Base-by-base conservation (phyloP, 2,113 vertebrate genomes). In the Piprites chloris region DNA sequence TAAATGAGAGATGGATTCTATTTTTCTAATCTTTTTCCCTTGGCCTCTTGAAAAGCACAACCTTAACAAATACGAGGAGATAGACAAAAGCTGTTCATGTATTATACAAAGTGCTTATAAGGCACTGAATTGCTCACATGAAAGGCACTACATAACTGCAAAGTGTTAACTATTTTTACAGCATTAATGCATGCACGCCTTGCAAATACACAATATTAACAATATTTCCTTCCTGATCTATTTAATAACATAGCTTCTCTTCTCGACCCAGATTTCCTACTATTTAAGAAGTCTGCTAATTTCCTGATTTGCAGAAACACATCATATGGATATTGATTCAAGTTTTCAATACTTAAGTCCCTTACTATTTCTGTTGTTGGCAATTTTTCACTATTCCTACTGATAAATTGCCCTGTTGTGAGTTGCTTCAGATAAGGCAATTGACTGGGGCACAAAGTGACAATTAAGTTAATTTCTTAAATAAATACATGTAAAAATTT, bases 131-230 rank as follows among this genome's bases (percentile, higher is more conserved):
- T 79, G 37, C 61, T 82, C 32, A 95, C 53, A 94, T 94, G 85
- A 97, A 97, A 97, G 44, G 62, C n/a, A 76, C n/a, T 33, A 32
- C 23, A 27, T 58, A 78, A 75, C 9, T 72, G 68, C 61, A 27
- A 93, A 95, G 37, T 63, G 35, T 59, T 87, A 87, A 79, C 84
- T 82, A 78, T 93, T 72, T 90, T 94, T 91, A 86, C 90, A 63
- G 79, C 39, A 89, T 21, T 37, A 56, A 44, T 30, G 33, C 39
- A 74, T 50, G 44, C 46, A n/a, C n/a, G 12, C 79, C 77, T 63
- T 85, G 35, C 30, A 93, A 69, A 35, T 52, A 89, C 73, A 71
- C 13, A 73, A 80, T 86, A 95, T 77, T 82, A 91, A 55, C 67
- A n/a, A n/a, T n/a, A n/a, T 80, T 82, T 19, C 63, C 50, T 22